phyloP scores from a whole-genome alignment of 2,888 invertebrate genomes.

The Cremastobaeus sp. region DNA sequence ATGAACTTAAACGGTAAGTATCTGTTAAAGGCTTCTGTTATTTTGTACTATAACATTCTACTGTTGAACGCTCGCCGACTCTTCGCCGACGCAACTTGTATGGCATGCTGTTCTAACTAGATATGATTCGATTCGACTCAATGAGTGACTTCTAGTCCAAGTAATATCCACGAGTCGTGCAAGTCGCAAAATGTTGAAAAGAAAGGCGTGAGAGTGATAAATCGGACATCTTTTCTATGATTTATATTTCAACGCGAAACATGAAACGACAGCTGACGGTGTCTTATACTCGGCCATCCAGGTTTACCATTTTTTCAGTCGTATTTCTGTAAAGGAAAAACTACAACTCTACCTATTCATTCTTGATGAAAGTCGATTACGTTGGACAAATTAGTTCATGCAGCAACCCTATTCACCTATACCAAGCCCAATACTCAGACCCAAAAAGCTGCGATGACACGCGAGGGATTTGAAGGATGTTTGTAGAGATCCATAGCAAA shows the following conservation, averaged over 20 bases:
- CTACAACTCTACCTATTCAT: constrained; percentile 66
- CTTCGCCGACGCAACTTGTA: too few relatives aligned
- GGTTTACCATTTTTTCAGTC: constrained; percentile 75
- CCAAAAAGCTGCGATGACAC: too few relatives aligned
- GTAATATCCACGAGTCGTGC: not conserved
- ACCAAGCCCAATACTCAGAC: not conserved
- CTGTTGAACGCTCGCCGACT: too few relatives aligned
- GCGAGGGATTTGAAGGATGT: too few relatives aligned
- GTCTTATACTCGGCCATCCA: constrained; percentile 73
- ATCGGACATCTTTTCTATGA: constrained; percentile 1
- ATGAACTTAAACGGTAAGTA: too few relatives aligned
- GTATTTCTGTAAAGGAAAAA: constrained; percentile 75
- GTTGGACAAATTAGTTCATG: not conserved
- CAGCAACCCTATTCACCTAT: not conserved
- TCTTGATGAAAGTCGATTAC: too few relatives aligned
- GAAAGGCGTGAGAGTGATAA: not conserved
- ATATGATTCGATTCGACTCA: too few relatives aligned
- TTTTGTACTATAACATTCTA: constrained; percentile 20
- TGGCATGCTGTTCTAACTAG: too few relatives aligned
- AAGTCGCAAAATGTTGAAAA: constrained; percentile 4
- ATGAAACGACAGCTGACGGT: constrained; percentile 35
- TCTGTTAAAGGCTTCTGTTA: not conserved
- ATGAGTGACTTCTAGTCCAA: too few relatives aligned
- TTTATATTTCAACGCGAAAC: constrained; percentile 10
- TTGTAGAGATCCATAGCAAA: too few relatives aligned